Conservation (phyloP, 2,797 vertebrate genomes). For the Pangasius krempfi region DNA sequence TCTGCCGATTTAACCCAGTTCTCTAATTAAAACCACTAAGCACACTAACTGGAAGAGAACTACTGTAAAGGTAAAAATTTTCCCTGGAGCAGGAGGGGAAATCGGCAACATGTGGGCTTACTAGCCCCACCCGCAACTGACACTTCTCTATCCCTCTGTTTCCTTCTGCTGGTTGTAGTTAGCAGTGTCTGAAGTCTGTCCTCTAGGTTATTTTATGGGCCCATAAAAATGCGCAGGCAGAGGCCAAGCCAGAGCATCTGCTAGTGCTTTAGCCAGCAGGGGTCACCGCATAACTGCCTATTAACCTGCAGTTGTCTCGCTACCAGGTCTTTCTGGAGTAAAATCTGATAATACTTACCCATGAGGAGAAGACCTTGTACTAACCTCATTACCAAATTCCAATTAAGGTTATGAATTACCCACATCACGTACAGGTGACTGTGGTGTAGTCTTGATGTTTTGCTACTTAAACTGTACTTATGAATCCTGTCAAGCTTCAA, state of each 20-base stretch:
- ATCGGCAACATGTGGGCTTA: slow-evolving; percentile 69
- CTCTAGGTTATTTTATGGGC: slow-evolving; percentile 74
- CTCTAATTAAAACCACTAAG: slow-evolving; percentile 69
- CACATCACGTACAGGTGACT: background rate
- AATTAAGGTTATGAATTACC: background rate
- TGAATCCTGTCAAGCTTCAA: background rate
- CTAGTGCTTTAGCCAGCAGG: slow-evolving; percentile 74
- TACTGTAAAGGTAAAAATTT: slow-evolving; percentile 69
- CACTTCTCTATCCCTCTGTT: slow-evolving; percentile 52
- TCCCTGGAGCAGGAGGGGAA: slow-evolving; percentile 71
- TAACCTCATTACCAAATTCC: background rate
- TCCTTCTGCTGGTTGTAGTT: slow-evolving; percentile 71
- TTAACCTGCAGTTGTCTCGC: slow-evolving; percentile 59
- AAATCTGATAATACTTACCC: background rate
- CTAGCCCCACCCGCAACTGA: slow-evolving; percentile 56
- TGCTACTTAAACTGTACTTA: background rate
- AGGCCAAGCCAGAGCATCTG: slow-evolving; percentile 73
- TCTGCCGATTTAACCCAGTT: slow-evolving; percentile 65
- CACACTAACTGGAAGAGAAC: slow-evolving; percentile 61
- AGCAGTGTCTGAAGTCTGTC: slow-evolving; percentile 75
- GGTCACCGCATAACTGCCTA: slow-evolving; percentile 56
- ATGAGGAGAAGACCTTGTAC: background rate
- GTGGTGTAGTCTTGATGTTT: background rate
- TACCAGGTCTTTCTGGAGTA: slow-evolving; percentile 39
- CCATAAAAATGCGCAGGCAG: slow-evolving; percentile 69